Base-by-base conservation (phyloP, 2,888 invertebrate genomes). In the Archaeoteleia sp. region DNA sequence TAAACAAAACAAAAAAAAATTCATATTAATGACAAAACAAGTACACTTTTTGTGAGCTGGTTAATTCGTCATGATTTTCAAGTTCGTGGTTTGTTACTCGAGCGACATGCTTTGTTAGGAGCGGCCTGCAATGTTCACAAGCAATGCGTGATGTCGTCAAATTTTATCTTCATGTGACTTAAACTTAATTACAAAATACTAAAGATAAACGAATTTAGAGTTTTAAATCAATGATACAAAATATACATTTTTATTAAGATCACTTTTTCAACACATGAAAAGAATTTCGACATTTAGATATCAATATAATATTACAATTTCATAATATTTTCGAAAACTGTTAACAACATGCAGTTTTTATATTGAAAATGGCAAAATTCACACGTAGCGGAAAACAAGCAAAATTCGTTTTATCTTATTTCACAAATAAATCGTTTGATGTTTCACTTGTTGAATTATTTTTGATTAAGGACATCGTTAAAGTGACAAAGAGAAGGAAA, bases 21-120 rank as follows among this genome's bases (percentile, higher is more conserved):
- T 39, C 14, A 23, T 51, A 49, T 51, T 46, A 67, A 45, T 53
- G 34, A 60, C 39, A 45, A 46, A 40, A 67, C 37, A 34, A 62
- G 9, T 40, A 67, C 46, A 57, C 40, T 57, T 48, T 20, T 14
- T 30, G 25, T 51, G 29, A 67, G 51, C 23, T 46, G 35, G 39
- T 29, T 43, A 43, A 43, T 43, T 43, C 12, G 14, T n/a, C 15
- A 29, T 43, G 42, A 37, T 14, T 20, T 10, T 25, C n/a, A 27
- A 9, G 6, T 27, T 42, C 15, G 30, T 43, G 27, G 10, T 9
- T 54, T 32, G 32, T 61, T 67, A 67, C 53, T 67, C 30, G 53
- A 62, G 57, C 61, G 39, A 48, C 62, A 63, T 68, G 67, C 67
- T 40, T 39, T 55, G 45, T 60, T 49, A 67, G 54, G 48, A 60